phyloP scores from a whole-genome alignment of 2,113 vertebrate genomes.

The Aspidoscelis tigris region DNA sequence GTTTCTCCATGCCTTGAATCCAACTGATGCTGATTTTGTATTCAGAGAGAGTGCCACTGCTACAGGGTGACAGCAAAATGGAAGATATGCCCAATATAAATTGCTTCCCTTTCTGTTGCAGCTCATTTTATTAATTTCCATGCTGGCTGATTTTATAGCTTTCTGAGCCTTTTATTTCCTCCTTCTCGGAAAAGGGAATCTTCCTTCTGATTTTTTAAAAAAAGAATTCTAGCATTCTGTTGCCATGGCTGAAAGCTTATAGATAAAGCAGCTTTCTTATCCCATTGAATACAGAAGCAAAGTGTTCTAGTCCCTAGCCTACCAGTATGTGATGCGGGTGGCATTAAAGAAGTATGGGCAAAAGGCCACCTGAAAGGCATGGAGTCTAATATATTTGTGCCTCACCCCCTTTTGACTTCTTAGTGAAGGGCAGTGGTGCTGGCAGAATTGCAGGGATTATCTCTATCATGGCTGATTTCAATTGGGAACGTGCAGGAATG shows the following conservation, averaged over 20 bases:
- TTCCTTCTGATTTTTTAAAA: not conserved
- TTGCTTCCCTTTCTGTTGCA: conserved; percentile 22
- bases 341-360: no score
- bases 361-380: no score
- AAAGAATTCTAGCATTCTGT: conserved; percentile 1
- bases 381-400: no score
- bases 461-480: no score
- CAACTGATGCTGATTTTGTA: not conserved
- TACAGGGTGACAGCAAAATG: not conserved
- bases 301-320: not conserved
- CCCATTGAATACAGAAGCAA: not conserved
- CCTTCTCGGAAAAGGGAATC: not conserved
- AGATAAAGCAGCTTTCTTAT: not conserved
- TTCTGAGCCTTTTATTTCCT: conserved; percentile 18
- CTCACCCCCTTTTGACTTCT: no score
- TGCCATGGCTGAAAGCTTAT: not conserved
- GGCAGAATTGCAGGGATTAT: no score
- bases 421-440: no score
- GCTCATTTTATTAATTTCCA: conserved; percentile 37
- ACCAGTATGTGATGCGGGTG: not conserved
- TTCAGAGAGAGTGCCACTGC: conserved; percentile 15
- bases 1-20: not conserved
- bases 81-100: conserved; percentile 22
- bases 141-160: conserved; percentile 22
- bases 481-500: no score